phyloP scores from a whole-genome alignment of 2,113 vertebrate genomes.

The Malurus alboscapulatus region DNA sequence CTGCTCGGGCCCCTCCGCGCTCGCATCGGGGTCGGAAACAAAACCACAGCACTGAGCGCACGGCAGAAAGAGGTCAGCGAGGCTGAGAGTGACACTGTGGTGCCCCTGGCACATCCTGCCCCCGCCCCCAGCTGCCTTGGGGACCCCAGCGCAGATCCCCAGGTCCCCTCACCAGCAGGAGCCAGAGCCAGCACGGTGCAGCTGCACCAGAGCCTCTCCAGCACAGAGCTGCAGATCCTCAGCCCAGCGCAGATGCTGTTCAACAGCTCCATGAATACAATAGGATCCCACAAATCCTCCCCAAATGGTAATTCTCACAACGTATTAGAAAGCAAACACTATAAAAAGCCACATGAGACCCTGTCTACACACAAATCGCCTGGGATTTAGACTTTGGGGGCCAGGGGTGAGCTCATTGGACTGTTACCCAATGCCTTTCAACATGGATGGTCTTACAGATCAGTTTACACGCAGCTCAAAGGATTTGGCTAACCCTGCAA shows the following conservation, averaged over 20 bases:
- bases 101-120: background rate
- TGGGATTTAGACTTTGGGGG: background rate
- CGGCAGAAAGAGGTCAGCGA: background rate
- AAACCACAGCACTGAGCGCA: background rate
- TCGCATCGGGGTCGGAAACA: background rate
- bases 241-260: background rate
- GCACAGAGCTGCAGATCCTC: background rate
- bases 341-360: slow-evolving; percentile 25
- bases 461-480: background rate
- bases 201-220: background rate
- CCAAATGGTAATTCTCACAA: background rate
- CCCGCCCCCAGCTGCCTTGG: accelerated
- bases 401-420: background rate
- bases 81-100: accelerated
- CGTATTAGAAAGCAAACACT: slow-evolving; percentile 6
- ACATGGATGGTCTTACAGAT: background rate
- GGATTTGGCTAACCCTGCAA: background rate
- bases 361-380: background rate
- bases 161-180: background rate
- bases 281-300: slow-evolving; percentile 16
- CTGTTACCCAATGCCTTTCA: slow-evolving; percentile 6
- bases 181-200: background rate
- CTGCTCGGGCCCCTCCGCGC: background rate
- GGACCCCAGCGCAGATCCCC: accelerated
- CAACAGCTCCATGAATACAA: slow-evolving; percentile 23